These are phyloP conservation scores for Drosophila eohydei DNA, from an alignment of 2,888 invertebrate species.

Conservation along the genomic window DNA sequence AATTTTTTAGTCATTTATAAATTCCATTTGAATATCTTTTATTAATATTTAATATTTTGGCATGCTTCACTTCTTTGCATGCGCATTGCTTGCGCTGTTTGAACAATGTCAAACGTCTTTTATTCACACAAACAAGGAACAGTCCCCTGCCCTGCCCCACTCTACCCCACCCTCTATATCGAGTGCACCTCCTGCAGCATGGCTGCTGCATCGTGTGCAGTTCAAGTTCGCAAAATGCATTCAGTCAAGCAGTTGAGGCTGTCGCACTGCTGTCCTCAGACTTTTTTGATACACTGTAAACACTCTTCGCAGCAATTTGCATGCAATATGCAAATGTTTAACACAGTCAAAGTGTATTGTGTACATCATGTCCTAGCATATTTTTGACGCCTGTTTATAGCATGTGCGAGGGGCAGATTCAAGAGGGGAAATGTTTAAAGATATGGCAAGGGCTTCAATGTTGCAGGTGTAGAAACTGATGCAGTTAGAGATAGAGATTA, in stretches of 20 bases:
- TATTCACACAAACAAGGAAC: constrained; percentile 5
- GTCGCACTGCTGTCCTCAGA: constrained; percentile 2
- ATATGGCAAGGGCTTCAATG: not conserved
- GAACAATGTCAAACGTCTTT: constrained; percentile 12
- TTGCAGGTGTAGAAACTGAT: not conserved
- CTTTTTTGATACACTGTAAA: constrained; percentile 22
- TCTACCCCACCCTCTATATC: not conserved
- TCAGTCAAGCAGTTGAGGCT: not conserved
- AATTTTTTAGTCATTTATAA: constrained; percentile 2
- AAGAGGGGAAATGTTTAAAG: not conserved
- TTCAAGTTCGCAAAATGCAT: not conserved
- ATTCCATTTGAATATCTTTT: constrained; percentile 4
- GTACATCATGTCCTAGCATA: constrained; percentile 9
- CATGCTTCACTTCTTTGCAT: constrained; percentile 52
- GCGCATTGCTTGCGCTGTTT: constrained; percentile 45
- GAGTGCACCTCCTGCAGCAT: constrained; percentile 1
- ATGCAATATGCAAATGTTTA: constrained; percentile 38
- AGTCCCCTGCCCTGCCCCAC: not conserved
- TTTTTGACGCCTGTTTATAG: not conserved
- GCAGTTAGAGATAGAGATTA: not conserved
- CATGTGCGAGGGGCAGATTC: not conserved
- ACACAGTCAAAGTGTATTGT: constrained; percentile 9
- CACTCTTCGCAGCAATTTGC: constrained; percentile 24
- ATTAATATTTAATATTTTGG: constrained; percentile 3
- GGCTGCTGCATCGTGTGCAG: constrained; percentile 7